Base-by-base conservation (phyloP, 1,140 invertebrate species). In the Aphelenchoides besseyi region DNA sequence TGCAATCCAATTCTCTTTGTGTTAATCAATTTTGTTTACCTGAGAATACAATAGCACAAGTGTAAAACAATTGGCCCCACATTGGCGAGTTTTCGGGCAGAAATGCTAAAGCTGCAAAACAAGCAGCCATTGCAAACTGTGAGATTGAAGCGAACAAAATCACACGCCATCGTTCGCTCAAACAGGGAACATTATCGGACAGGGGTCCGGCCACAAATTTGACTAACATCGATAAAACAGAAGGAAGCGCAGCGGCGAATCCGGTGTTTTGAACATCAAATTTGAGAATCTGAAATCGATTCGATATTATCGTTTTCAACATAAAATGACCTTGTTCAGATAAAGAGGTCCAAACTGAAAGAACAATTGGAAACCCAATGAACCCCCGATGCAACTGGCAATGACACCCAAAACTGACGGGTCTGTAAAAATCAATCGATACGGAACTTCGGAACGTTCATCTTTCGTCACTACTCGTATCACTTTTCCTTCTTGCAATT, bases 321-420 rank as follows among this genome's bases (percentile, higher is more conserved):
- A n/a, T n/a, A n/a, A n/a, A 18, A 35, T 57, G 3, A 3, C 54
- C 69, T 74, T 74, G 54, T 75, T 74, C 70, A 75, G 69, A 62
- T 77, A 75, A 23, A 67, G 32, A 30, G 74, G 74, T 8, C 74
- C 75, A 53, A 57, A 75, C 9, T 75, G 74, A 8, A 73, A 32
- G 33, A 75, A 75, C n/a, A 75, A 55, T 54, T 37, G 61, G 33
- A 71, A 54, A 3, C 73, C 75, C 3, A 72, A 33, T 37, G 32
- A 37, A 29, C n/a, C 55, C 28, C 74, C 66, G 55, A 75, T 70
- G 18, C 32, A 35, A 23, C 66, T 26, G 18, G 12, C 28, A 52
- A 68, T 29, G 12, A 28, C 30, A 5, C 57, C 73, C 69, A 68
- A 66, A 26, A 75, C 73, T 3, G 74, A n/a, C 23, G 3, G 12